These are phyloP conservation scores for Stegodyphus mimosarum DNA, from an alignment of 1,140 invertebrate species.

Conservation along the genomic window DNA sequence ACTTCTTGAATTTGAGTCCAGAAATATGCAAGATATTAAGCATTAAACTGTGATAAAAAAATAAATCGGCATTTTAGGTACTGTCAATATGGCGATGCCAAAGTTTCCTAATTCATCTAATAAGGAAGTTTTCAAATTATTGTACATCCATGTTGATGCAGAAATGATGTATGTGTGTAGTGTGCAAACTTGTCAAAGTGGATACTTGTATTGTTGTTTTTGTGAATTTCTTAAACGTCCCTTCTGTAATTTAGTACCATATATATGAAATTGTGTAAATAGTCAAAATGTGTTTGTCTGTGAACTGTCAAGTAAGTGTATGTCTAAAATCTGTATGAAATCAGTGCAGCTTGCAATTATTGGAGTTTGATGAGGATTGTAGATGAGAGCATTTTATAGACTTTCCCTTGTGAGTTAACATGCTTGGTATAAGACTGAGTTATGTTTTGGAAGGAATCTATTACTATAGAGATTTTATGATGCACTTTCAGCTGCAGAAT, in stretches of 20 bases:
- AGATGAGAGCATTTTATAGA: too few relatives aligned
- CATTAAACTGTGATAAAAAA: conserved; percentile 59
- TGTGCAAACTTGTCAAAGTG: conserved; percentile 60
- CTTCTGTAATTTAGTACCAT: conserved; percentile 21
- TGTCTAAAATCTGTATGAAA: conserved; percentile 39
- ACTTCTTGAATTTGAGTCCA: conserved; percentile 37
- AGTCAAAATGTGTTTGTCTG: conserved; percentile 52
- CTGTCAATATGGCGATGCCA: conserved; percentile 50
- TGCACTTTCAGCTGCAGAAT: conserved; percentile 8
- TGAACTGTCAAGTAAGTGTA: conserved; percentile 39
- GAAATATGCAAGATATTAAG: conserved; percentile 37
- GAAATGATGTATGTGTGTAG: conserved; percentile 44
- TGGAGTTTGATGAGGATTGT: neutral
- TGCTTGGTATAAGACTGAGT: too few relatives aligned
- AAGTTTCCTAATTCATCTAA: conserved; percentile 55
- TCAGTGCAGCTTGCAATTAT: conserved; percentile 46
- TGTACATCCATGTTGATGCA: conserved; percentile 57
- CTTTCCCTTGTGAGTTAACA: neutral
- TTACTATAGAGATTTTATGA: conserved; percentile 2
- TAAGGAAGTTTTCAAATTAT: conserved; percentile 48
- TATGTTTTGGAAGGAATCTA: neutral
- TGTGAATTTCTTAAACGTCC: conserved; percentile 48
- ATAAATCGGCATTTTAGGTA: conserved; percentile 48
- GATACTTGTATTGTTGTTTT: conserved; percentile 40
- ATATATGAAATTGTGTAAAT: conserved; percentile 52